These are phyloP conservation scores for Trisateles emortualis DNA, from an alignment of 2,888 invertebrate genomes.

Conservation along the genomic window DNA sequence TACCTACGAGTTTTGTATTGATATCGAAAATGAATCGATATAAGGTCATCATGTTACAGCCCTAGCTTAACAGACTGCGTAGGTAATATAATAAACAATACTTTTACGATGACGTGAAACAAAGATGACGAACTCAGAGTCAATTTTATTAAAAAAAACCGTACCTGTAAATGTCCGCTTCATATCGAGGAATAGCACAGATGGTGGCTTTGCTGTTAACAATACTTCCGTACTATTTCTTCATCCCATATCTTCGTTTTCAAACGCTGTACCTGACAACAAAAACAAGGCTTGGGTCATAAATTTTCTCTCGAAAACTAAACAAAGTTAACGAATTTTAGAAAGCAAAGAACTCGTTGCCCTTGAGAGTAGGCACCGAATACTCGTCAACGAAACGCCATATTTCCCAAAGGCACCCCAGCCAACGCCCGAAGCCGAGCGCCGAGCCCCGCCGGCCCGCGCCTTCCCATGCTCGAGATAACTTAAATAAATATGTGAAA, in stretches of 20 bases:
- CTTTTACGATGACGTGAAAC: too few relatives aligned
- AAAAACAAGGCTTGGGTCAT: constrained; percentile 18
- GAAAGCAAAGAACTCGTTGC: constrained; percentile 7
- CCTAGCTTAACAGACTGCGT: too few relatives aligned
- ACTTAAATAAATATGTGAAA: constrained; percentile 1
- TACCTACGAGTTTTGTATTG: too few relatives aligned
- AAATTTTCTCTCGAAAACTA: neutral
- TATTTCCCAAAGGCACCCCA: constrained; percentile 13
- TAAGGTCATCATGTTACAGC: too few relatives aligned
- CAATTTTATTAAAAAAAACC: neutral
- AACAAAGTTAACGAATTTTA: constrained; percentile 8
- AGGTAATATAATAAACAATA: too few relatives aligned
- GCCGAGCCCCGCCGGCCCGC: neutral
- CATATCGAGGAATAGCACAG: neutral
- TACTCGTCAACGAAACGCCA: constrained; percentile 10
- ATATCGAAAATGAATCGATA: too few relatives aligned
- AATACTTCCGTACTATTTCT: constrained; percentile 5
- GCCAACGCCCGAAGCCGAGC: constrained; percentile 8
- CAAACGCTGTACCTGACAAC: constrained; percentile 25
- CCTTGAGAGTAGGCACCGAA: constrained; percentile 11
- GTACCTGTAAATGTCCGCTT: constrained; percentile 22
- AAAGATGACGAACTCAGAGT: too few relatives aligned
- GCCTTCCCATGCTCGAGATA: constrained; percentile 7
- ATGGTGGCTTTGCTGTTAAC: neutral
- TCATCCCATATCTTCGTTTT: constrained; percentile 14